A percentile compares a stretch with the other conserved stretches of the same genome.
Evolutionary conservation across 2,888 invertebrate species (phyloP).

Genomic region (Troides aeacus): DNA sequence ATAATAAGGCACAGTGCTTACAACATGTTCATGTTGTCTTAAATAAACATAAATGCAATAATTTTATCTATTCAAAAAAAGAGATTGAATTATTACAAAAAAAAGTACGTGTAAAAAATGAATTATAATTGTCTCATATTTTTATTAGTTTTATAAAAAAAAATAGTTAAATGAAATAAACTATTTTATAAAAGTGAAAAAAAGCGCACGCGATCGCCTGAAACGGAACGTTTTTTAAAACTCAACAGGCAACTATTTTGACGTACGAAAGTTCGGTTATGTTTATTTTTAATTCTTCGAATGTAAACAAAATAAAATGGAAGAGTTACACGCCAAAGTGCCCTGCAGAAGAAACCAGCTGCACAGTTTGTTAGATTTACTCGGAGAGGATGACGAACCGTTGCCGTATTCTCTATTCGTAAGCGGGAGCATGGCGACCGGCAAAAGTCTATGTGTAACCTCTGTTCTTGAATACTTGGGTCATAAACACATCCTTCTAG

Average conservation of each 20-base stretch:
- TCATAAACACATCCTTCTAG: constrained; percentile 83
- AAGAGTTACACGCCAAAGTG: constrained; percentile 68
- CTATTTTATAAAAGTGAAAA: too few species aligned
- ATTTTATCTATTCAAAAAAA: too few species aligned
- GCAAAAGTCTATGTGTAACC: constrained; percentile 87
- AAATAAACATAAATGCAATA: too few species aligned
- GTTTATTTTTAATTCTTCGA: not conserved
- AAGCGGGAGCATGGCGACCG: constrained; percentile 91
- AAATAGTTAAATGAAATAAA: too few species aligned
- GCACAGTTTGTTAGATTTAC: constrained; percentile 68
- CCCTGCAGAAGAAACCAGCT: constrained; percentile 75
- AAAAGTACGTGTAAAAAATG: too few species aligned
- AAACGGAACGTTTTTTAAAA: not conserved
- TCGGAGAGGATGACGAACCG: constrained; percentile 80
- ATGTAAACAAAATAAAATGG: constrained; percentile 60
- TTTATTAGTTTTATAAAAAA: too few species aligned
- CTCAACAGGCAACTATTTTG: too few species aligned
- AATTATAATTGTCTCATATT: too few species aligned
- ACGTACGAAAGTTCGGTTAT: constrained; percentile 7
- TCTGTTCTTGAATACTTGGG: constrained; percentile 79
- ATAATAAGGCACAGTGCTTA: too few species aligned
- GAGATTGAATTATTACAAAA: too few species aligned
- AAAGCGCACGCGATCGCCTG: too few species aligned
- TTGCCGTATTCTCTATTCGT: constrained; percentile 86
- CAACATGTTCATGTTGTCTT: too few species aligned